Percentiles rank a stretch among this genome's conserved stretches.
phyloP scores from a whole-genome alignment of 2,797 vertebrate species.

The Okamejei kenojei region DNA sequence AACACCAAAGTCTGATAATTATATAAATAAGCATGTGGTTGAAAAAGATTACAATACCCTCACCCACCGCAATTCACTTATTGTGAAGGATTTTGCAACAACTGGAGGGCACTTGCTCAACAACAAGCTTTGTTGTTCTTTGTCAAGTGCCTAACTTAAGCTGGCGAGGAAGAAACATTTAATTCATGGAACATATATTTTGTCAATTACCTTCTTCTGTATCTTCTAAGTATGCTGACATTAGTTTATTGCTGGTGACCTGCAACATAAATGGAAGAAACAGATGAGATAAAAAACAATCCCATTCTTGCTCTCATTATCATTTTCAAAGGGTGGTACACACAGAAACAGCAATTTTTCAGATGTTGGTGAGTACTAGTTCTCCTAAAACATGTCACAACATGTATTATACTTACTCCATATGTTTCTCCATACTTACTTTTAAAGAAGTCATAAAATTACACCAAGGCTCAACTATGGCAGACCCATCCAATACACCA shows the following conservation, averaged over 20 bases:
- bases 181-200: background rate
- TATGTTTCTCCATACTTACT: background rate
- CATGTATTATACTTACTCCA: background rate
- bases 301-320: background rate
- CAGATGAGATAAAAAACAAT: background rate
- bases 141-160: background rate
- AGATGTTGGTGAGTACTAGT: background rate
- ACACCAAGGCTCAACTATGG: too few species aligned
- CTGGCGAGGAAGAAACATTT: background rate
- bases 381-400: too few species aligned
- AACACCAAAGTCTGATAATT: background rate
- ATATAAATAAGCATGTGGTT: background rate
- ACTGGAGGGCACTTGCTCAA: background rate
- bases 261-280: conserved; percentile 50
- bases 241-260: conserved; percentile 73
- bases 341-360: background rate
- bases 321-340: background rate
- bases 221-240: conserved; percentile 76
- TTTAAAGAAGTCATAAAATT: background rate
- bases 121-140: background rate
- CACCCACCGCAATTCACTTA: background rate
- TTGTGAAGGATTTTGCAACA: background rate
- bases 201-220: conserved; percentile 78
- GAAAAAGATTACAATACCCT: background rate
- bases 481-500: too few species aligned